Evolutionary conservation across 2,888 invertebrate genomes (phyloP).

Genomic region (Pristionchus entomophagus): DNA sequence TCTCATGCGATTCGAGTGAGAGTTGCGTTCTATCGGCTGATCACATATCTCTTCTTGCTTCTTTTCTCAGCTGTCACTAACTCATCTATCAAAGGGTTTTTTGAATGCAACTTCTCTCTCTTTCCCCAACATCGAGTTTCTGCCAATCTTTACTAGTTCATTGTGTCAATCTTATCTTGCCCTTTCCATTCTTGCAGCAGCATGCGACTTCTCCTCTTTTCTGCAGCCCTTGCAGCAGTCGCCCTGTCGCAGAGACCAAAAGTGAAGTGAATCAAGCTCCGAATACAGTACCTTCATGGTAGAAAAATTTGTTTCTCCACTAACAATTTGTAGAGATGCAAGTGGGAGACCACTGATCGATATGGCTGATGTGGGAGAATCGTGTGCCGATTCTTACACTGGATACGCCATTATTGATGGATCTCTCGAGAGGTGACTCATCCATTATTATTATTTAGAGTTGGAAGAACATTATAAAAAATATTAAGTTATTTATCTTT

Average conservation of each 20-base stretch:
- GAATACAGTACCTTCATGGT: too few relatives aligned
- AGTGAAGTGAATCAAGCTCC: not conserved
- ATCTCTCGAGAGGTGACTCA: conserved; percentile 13
- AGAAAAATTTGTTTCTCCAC: not conserved
- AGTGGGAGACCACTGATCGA: not conserved
- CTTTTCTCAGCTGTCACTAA: not conserved
- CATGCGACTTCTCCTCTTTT: not conserved
- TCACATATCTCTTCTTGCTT: not conserved
- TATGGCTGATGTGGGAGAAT: not conserved
- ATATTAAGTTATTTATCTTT: not conserved
- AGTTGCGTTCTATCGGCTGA: too few relatives aligned
- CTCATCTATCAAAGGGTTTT: not conserved
- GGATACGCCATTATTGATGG: conserved; percentile 20
- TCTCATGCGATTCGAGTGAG: not conserved
- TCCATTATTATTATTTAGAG: not conserved
- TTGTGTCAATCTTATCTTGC: not conserved
- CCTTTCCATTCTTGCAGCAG: not conserved
- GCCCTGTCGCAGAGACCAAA: not conserved
- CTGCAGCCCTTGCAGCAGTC: not conserved
- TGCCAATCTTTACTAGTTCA: not conserved
- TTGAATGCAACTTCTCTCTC: not conserved
- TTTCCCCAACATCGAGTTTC: not conserved
- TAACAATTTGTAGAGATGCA: not conserved
- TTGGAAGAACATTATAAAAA: not conserved
- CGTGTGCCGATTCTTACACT: conserved; percentile 11